Evolutionary conservation across 1,140 invertebrate species (phyloP), one percentile per base, ranked within the genome.

Genomic region (Trichomalopsis sarcophagae): DNA sequence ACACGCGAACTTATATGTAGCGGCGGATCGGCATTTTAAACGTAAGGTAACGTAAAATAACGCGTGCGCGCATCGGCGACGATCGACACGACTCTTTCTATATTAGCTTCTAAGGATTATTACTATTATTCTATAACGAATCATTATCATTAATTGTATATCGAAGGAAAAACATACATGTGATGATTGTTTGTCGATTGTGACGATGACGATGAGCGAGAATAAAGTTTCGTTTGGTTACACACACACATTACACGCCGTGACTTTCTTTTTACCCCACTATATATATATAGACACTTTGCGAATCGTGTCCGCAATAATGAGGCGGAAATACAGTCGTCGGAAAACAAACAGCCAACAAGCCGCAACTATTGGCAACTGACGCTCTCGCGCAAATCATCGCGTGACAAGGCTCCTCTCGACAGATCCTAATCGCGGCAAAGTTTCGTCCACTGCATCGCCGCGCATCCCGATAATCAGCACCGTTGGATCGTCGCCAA

Each of bases 221-320:
- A 84, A 81, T 84, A 84, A 80, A 84, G 11, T 75, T 75, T 66
- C 69, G 55, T 84, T 84, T 36, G 23, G 11, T 84, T 75, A 78
- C 36, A 47, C 23, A 78, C 36, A 47, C 23, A 23, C 33, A 69
- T 21, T 21, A n/a, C 55, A n/a, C 21, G n/a, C 0, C 17, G 11
- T 50, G 40, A 44, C 50, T 77, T 17, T 0, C 62, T 55, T 77
- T 55, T 3, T 50, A n/a, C 13, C 14, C 47, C 14, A 14, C 14
- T 47, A 0, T 40, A n/a, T n/a, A n/a, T n/a, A n/a, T n/a, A n/a
- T n/a, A n/a, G n/a, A n/a, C n/a, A 0, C 36, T 7, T 9, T 44
- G 10, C 10, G 0, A 44, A 44, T n/a, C n/a, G 10, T 44, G 10
- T 44, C 40, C 40, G 27, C 0, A 44, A 2, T 44, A 44, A 44